Percentiles rank a stretch among this genome's conserved stretches.
Conservation (phyloP, 2,113 vertebrate species). For the Phalacrocorax pelagicus region DNA sequence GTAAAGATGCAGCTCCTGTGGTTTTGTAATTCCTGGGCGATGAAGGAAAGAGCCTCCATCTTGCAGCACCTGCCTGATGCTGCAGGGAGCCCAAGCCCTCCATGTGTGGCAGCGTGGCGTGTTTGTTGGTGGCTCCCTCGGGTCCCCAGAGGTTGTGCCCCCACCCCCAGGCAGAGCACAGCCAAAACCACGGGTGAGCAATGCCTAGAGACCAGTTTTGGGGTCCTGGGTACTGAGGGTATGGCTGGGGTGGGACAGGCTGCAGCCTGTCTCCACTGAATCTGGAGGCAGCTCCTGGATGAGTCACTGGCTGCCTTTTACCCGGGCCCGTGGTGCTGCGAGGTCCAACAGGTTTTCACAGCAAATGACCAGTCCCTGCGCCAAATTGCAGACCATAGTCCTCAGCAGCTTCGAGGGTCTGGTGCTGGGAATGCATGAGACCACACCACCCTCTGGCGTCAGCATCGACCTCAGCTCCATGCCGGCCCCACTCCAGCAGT, state of each 20-base stretch:
- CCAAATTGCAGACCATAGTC: neutral
- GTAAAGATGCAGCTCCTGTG: neutral
- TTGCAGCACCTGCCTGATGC: neutral
- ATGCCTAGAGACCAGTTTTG: neutral
- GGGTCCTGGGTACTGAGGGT: neutral
- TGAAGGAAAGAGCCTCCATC: neutral
- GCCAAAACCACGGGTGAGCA: neutral
- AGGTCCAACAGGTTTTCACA: neutral
- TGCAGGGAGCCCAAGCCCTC: fast-evolving
- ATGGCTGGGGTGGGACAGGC: neutral
- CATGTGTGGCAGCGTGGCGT: neutral
- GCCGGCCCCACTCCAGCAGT: neutral
- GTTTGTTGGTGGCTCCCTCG: neutral
- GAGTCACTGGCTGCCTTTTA: neutral
- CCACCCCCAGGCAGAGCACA: neutral
- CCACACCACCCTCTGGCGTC: conserved; percentile 22
- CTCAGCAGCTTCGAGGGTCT: neutral
- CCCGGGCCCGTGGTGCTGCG: neutral
- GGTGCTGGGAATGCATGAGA: neutral
- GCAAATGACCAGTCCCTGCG: too few relatives aligned
- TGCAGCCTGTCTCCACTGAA: neutral
- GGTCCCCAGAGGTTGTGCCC: neutral
- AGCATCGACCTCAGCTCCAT: neutral
- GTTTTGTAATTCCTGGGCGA: neutral
- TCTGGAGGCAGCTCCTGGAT: neutral